Percentiles rank a stretch among this genome's conserved stretches.
These are phyloP conservation scores for Eustalomyia histrio DNA, from an alignment of 2,888 invertebrate species.

Conservation along the genomic window DNA sequence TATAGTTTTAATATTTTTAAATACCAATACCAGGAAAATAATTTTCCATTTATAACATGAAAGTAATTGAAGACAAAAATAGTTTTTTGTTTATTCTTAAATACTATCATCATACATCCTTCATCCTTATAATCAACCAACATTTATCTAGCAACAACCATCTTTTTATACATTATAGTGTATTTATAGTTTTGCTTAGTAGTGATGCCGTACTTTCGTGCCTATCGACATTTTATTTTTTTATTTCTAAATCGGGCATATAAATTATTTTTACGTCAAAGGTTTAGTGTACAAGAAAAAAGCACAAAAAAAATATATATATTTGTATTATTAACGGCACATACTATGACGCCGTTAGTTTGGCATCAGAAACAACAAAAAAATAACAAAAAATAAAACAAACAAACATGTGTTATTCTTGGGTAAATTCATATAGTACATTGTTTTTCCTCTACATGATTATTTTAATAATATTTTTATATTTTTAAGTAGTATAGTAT, in stretches of 20 bases:
- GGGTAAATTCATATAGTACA: neutral
- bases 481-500: neutral
- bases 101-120: neutral
- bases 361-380: slow-evolving; percentile 3
- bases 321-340: slow-evolving; percentile 28
- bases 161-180: neutral
- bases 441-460: neutral
- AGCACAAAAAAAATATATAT: slow-evolving; percentile 33
- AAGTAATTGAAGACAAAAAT: neutral
- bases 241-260: slow-evolving; percentile 44
- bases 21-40: no score
- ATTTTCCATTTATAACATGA: neutral
- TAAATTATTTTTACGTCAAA: slow-evolving; percentile 62
- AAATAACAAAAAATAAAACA: neutral
- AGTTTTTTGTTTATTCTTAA: neutral
- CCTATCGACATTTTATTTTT: slow-evolving; percentile 41
- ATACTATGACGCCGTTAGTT: slow-evolving; percentile 52
- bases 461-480: neutral
- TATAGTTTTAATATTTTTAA: no score
- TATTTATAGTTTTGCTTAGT: neutral
- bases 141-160: neutral
- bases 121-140: neutral
- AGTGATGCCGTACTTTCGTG: slow-evolving; percentile 48
- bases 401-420: slow-evolving; percentile 7
- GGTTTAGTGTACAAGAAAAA: slow-evolving; percentile 29